Base-by-base conservation (phyloP, 2,797 vertebrate genomes). In the Betta splendens region DNA sequence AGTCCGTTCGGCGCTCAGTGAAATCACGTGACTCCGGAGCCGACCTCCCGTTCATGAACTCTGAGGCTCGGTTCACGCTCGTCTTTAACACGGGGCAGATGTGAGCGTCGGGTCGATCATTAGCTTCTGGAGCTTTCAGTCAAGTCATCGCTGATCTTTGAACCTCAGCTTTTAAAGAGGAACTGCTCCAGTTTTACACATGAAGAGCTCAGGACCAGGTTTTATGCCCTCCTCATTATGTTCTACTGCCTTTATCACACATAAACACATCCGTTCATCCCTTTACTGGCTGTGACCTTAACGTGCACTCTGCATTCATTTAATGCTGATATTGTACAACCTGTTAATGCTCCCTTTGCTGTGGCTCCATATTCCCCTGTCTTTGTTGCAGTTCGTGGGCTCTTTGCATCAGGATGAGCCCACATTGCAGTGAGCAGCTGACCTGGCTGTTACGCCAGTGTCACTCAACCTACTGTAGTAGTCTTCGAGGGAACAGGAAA, bases 381-480 rank as follows among this genome's bases (percentile, higher is more conserved):
- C 33, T 35, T 47, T n/a, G n/a, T 39, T 40, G 21, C 17, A 3
- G 9, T 26, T 69, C 5, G 53, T 12, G 17, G 29, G 5, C 20
- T 49, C 55, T 46, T 1, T 2, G 42, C 2, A 28, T 40, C 29
- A 5, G 72, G 81, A 87, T 84, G 81, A 80, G 60, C 68, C 61
- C 50, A 47, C 25, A 72, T 71, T 33, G 15, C 20, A 21, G 15
- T 23, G 31, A 32, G 48, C 49, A 26, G 47, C 49, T 64, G 78
- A 81, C 59, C 57, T 47, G 64, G 15, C 21, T 22, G n/a, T 70
- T 75, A 50, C 55, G 65, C 81, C 78, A 81, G 63, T 67, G 80
- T 82, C 78, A 87, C 82, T 85, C 77, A 58, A 88, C 85, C 72
- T 38, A 77, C 68, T 63, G 68, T 33, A 3, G 44, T 5, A 25